Evolutionary conservation across 2,888 invertebrate genomes (phyloP).

Genomic region (Laothoe populi): DNA sequence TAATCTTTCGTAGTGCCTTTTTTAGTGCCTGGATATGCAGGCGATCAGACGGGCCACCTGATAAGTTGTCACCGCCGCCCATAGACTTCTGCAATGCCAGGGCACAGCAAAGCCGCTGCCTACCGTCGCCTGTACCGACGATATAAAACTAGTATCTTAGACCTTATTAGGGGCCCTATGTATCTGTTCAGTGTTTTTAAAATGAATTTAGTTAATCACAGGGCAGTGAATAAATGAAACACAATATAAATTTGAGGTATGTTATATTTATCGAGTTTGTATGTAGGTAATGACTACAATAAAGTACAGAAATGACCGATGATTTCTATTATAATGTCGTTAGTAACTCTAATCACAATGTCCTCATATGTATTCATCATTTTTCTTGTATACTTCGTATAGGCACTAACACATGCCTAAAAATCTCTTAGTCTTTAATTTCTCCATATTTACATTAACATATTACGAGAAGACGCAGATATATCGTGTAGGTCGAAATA

Average conservation of each 20-base stretch:
- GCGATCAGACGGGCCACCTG: too few relatives aligned
- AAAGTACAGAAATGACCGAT: constrained; percentile 82
- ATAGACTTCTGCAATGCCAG: too few relatives aligned
- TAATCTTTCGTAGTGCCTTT: too few relatives aligned
- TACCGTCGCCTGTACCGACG: too few relatives aligned
- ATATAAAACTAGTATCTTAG: too few relatives aligned
- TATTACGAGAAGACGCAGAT: constrained; percentile 47
- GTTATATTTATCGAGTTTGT: constrained; percentile 84
- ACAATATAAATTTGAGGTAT: constrained; percentile 75
- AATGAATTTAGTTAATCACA: background rate
- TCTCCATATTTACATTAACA: constrained; percentile 78
- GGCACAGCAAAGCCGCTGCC: too few relatives aligned
- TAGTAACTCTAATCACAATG: constrained; percentile 78
- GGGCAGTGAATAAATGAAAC: constrained; percentile 49
- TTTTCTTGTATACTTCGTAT: constrained; percentile 76
- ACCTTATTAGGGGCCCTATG: too few relatives aligned
- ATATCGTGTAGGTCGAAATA: constrained; percentile 44
- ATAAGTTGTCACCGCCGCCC: too few relatives aligned
- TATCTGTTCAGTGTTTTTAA: background rate
- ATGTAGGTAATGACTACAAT: constrained; percentile 84
- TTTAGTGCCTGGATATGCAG: too few relatives aligned
- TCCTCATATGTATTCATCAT: constrained; percentile 79
- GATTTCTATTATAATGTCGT: constrained; percentile 76
- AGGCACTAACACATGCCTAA: constrained; percentile 75
- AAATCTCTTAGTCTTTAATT: constrained; percentile 75